Percentiles rank a stretch among this genome's conserved stretches.
phyloP scores from a whole-genome alignment of 2,797 vertebrate genomes.

The Pristis pectinata region DNA sequence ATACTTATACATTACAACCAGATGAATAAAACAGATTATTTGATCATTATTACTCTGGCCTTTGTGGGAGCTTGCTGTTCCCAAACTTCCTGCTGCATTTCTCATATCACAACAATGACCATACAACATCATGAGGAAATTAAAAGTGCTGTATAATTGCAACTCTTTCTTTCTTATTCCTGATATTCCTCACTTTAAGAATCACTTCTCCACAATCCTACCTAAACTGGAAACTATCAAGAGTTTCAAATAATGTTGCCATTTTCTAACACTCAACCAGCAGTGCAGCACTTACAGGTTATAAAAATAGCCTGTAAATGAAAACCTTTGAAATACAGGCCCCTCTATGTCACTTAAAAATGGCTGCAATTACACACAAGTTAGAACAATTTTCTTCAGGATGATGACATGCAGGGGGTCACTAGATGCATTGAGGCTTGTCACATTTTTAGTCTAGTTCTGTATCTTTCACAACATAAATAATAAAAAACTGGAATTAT shows the following conservation, averaged over 20 bases:
- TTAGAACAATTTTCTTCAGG: not conserved
- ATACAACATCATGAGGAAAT: not conserved
- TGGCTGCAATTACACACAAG: not conserved
- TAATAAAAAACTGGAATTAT: not conserved
- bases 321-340: not conserved
- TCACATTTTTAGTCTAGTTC: not conserved
- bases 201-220: not conserved
- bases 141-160: not conserved
- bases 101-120: not conserved
- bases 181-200: not conserved
- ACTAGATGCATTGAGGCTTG: not conserved
- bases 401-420: not conserved
- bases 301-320: not conserved
- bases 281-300: not conserved
- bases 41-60: not conserved
- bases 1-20: not conserved
- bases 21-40: not conserved
- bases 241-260: not conserved
- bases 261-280: not conserved
- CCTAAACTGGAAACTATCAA: not conserved
- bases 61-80: not conserved
- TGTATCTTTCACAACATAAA: not conserved
- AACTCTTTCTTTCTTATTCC: not conserved
- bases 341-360: not conserved
- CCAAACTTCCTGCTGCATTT: not conserved